Evolutionary conservation across 2,888 invertebrate genomes (phyloP).

Genomic region (Gibbula magus): DNA sequence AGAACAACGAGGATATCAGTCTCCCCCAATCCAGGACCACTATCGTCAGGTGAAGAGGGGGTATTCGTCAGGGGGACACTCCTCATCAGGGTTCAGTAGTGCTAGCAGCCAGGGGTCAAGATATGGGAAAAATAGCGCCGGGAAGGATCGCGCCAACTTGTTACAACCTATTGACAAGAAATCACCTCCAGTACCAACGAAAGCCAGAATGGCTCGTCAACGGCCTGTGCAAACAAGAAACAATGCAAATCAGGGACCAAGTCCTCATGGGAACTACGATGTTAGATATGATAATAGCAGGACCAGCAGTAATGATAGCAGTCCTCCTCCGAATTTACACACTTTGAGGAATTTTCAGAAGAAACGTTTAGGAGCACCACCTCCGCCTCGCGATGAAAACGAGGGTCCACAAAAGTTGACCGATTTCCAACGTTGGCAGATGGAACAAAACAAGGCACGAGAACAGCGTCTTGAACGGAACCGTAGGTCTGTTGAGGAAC

Average conservation of each 20-base stretch:
- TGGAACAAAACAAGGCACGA: constrained; percentile 58
- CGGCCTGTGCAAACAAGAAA: neutral
- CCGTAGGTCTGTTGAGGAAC: neutral
- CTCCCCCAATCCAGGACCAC: constrained; percentile 56
- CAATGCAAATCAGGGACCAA: neutral
- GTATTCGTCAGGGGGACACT: neutral
- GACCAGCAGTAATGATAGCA: constrained; percentile 15
- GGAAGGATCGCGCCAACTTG: constrained; percentile 16
- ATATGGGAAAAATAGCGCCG: constrained; percentile 21
- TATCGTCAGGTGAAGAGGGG: constrained; percentile 46
- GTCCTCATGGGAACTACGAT: neutral
- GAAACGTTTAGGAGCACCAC: constrained; percentile 10
- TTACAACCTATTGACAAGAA: constrained; percentile 6
- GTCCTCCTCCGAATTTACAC: constrained; percentile 18
- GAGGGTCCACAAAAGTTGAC: constrained; percentile 37
- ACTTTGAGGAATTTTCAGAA: neutral
- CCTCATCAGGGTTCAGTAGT: neutral
- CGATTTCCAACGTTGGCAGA: constrained; percentile 68
- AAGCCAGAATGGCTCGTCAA: neutral
- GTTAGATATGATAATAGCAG: neutral
- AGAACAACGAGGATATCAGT: constrained; percentile 39
- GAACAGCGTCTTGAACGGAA: constrained; percentile 49
- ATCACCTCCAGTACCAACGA: neutral
- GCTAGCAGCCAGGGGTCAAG: neutral
- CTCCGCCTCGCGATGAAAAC: constrained; percentile 10